phyloP scores from a whole-genome alignment of 2,888 invertebrate species.

The Aproaerema taeniolella region DNA sequence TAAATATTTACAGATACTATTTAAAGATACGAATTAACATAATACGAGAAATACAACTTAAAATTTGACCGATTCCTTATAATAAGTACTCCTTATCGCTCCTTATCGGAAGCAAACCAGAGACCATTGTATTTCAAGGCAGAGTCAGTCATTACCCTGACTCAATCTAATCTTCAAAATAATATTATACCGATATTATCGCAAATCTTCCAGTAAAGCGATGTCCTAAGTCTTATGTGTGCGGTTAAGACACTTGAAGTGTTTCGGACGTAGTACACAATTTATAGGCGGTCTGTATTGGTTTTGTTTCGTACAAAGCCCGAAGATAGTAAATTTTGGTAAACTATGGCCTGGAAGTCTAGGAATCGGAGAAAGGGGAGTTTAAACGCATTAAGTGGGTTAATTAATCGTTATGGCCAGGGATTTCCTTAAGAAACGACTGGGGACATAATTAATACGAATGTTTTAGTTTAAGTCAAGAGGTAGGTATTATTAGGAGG shows the following conservation, averaged over 20 bases:
- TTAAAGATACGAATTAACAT: too few relatives aligned
- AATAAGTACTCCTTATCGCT: not conserved
- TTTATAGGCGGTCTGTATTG: slow-evolving; percentile 69
- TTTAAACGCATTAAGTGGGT: too few relatives aligned
- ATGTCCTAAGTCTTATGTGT: slow-evolving; percentile 28
- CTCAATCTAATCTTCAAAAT: not conserved
- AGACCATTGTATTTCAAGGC: not conserved
- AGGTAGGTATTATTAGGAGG: too few relatives aligned
- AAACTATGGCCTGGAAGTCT: slow-evolving; percentile 5
- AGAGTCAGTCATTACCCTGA: not conserved
- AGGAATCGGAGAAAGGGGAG: not conserved
- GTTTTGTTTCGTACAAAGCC: slow-evolving; percentile 44
- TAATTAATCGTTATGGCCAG: too few relatives aligned
- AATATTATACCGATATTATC: not conserved
- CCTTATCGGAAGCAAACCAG: not conserved
- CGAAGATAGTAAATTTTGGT: slow-evolving; percentile 8
- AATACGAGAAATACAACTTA: too few relatives aligned
- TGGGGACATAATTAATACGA: too few relatives aligned
- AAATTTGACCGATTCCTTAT: too few relatives aligned
- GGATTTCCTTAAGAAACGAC: too few relatives aligned
- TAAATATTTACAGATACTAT: too few relatives aligned
- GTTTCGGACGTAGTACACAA: slow-evolving; percentile 64
- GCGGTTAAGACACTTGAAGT: slow-evolving; percentile 69
- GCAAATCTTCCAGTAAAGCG: slow-evolving; percentile 2
- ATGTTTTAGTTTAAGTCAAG: too few relatives aligned